These are phyloP conservation scores for Chrysodeixis includens DNA, from an alignment of 2,888 invertebrate genomes.

Conservation along the genomic window DNA sequence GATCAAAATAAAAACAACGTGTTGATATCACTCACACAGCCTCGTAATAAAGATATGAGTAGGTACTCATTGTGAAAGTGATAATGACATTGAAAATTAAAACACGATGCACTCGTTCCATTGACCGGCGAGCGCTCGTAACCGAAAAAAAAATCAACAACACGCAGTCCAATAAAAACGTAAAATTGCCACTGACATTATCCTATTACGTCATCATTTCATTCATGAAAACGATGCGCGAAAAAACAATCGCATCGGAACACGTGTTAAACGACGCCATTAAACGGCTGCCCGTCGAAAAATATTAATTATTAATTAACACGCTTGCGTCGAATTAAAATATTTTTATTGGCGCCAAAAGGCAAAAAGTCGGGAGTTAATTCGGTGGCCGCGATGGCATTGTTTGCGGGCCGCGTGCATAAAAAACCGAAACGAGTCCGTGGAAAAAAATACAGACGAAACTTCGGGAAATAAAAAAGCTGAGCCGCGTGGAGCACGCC, in stretches of 20 bases:
- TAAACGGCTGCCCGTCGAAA: slow-evolving; percentile 84
- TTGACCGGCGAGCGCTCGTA: slow-evolving; percentile 82
- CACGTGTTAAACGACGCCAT: slow-evolving; percentile 86
- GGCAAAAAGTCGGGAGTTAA: slow-evolving; percentile 87
- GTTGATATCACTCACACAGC: slow-evolving; percentile 45
- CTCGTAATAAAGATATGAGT: slow-evolving; percentile 60
- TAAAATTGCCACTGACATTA: slow-evolving; percentile 88
- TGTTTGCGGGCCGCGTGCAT: slow-evolving; percentile 87
- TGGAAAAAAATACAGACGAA: slow-evolving; percentile 83
- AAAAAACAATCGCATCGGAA: slow-evolving; percentile 86
- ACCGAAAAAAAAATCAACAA: slow-evolving; percentile 83
- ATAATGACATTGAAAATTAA: slow-evolving; percentile 89
- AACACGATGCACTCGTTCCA: slow-evolving; percentile 85
- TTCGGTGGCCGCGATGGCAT: slow-evolving; percentile 86
- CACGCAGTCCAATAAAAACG: slow-evolving; percentile 87
- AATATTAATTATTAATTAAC: slow-evolving; percentile 89
- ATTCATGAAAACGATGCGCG: slow-evolving; percentile 87
- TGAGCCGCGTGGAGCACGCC: slow-evolving; percentile 80
- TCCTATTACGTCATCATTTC: slow-evolving; percentile 89
- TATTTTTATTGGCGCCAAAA: slow-evolving; percentile 88
- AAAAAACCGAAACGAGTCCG: slow-evolving; percentile 82
- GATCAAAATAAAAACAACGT: slow-evolving; percentile 50
- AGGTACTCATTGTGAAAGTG: slow-evolving; percentile 85
- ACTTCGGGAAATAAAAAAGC: slow-evolving; percentile 80
- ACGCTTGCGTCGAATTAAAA: slow-evolving; percentile 84